Base-by-base conservation (phyloP, 2,797 vertebrate genomes). In the Liparis tanakae region DNA sequence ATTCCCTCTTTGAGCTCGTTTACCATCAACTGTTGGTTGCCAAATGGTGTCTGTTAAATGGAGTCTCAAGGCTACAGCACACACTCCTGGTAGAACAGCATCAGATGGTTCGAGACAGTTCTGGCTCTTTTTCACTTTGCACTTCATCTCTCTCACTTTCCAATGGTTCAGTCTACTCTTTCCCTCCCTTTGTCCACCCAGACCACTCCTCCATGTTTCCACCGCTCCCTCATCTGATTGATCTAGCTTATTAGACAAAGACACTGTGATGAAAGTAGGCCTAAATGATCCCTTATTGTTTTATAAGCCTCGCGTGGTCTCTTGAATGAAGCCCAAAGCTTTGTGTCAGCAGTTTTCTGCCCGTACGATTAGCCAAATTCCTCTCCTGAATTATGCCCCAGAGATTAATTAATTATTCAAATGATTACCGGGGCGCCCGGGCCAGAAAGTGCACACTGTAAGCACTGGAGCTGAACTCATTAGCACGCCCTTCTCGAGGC, bases 321-420 rank as follows among this genome's bases (percentile, higher is more conserved):
- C 1, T 4, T 70, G 56, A 82, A 75, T 58, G 46, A 75, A 77
- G 43, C 54, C 54, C 74, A 85, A 83, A 83, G 57, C 57, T 61
- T 41, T 33, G 41, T 59, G 74, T 87, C 79, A 85, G 80, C 66
- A 76, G 72, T 80, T 83, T 78, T 75, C 60, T 64, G 54, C 22
- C 20, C 5, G 61, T 68, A 70, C n/a, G 36, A 81, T 76, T 79
- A 66, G 67, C 59, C 43, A 66, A 33, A 79, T 70, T 65, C 80
- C 69, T 73, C 73, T 41, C 62, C 75, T 85, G 74, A 88, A 87
- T 85, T 78, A 77, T 79, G 68, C 83, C 59, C 57, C 18, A 2
- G 74, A 80, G 81, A 76, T 57, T 85, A 68, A 90, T 91, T 86
- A 85, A 90, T 92, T 90, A 91, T 87, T 86, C 79, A 84, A 83